These are phyloP conservation scores for Geopemphigus sp. DNA, from an alignment of 1,140 invertebrate genomes.

Conservation along the genomic window DNA sequence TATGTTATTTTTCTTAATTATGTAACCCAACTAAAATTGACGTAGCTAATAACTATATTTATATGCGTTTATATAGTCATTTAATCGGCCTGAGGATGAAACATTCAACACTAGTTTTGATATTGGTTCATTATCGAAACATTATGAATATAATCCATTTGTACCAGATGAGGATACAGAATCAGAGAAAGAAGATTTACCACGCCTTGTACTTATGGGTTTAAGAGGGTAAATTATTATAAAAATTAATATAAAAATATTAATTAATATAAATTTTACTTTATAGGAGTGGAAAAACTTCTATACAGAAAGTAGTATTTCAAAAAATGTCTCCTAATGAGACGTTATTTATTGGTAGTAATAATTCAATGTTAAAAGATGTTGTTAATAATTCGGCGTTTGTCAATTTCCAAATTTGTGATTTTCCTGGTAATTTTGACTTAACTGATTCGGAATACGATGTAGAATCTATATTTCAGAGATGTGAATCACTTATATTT, in stretches of 20 bases:
- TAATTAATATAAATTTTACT: constrained; percentile 3
- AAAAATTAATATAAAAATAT: not conserved
- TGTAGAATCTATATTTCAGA: constrained; percentile 90
- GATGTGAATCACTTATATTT: constrained; percentile 94
- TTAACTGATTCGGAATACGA: constrained; percentile 96
- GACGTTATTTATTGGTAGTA: constrained; percentile 97
- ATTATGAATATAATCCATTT: constrained; percentile 87
- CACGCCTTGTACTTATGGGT: constrained; percentile 93
- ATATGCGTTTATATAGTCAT: constrained; percentile 5
- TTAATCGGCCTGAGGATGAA: constrained; percentile 58
- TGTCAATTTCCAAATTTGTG: constrained; percentile 99
- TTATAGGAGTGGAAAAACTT: constrained; percentile 97
- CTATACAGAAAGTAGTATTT: constrained; percentile 99
- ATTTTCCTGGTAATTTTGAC: constrained; percentile 98
- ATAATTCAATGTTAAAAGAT: constrained; percentile 97
- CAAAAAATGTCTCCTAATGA: constrained; percentile 99
- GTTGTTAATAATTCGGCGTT: constrained; percentile 96
- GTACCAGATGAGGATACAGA: constrained; percentile 70
- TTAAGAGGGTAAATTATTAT: constrained; percentile 69
- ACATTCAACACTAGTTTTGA: constrained; percentile 62
- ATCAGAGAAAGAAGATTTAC: constrained; percentile 64
- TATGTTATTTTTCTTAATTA: too few species aligned
- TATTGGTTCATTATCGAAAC: constrained; percentile 85
- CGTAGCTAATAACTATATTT: too few species aligned
- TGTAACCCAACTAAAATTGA: too few species aligned